Conservation (phyloP, 2,797 vertebrate genomes). For the Enteromius unitaeniatus region DNA sequence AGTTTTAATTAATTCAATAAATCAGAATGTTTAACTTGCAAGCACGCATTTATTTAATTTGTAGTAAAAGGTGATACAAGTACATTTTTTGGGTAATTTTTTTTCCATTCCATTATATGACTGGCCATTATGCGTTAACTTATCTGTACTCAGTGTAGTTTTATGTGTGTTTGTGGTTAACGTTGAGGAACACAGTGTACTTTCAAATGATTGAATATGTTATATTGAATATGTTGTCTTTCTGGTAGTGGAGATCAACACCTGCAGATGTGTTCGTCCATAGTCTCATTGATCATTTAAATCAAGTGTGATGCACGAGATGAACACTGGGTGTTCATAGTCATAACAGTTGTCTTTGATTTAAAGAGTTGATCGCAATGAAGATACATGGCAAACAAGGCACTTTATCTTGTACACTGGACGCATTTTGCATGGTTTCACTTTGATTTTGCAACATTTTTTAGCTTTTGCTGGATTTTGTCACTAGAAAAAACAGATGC, state of each 20-base stretch:
- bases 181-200: background rate
- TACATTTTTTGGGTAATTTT: background rate
- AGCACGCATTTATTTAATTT: background rate
- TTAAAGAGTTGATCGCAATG: background rate
- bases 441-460: background rate
- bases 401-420: background rate
- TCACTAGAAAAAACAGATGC: background rate
- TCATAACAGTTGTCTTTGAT: background rate
- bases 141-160: background rate
- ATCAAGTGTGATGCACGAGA: background rate
- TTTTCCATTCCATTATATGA: background rate
- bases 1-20: background rate
- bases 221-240: background rate
- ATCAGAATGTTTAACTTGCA: background rate
- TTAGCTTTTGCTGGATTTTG: background rate
- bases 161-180: background rate
- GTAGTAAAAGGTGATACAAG: background rate
- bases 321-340: background rate
- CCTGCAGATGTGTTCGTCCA: background rate
- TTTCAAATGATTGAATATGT: background rate
- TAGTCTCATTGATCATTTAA: background rate
- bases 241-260: background rate
- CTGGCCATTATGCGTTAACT: background rate
- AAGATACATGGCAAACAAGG: background rate
- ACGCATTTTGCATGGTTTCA: background rate